Evolutionary conservation across 2,113 vertebrate species (phyloP), one percentile per base, ranked within the genome.

Genomic region (Cepphus grylle): DNA sequence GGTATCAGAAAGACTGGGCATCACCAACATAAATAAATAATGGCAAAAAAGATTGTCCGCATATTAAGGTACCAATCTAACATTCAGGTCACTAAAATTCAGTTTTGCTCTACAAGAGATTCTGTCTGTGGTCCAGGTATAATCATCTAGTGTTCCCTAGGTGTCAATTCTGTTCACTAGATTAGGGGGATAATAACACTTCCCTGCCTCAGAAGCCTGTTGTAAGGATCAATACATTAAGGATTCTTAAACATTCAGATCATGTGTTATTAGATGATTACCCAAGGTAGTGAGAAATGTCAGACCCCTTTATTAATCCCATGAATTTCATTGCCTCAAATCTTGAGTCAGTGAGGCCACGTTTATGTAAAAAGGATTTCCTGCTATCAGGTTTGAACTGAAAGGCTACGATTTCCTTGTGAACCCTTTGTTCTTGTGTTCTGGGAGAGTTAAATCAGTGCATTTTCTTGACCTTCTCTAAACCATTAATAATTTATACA

Each of bases 401-500:
- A 86, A 90, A 83, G 59, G 42, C 40, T 86, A 32, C 18, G 45
- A 87, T 94, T 94, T 71, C 65, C 73, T 20, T 84, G 30, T 71
- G 66, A 93, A 89, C 21, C 21, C 61, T 71, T 94, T 96, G 71
- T 88, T 95, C 78, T 58, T 72, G 25, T 71, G 83, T 67, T 91
- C 73, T 74, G 43, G 81, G 65, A 83, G 21, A 80, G 49, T 87
- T 87, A 94, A 83, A 96, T 50, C 2, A 0, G 42, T 88, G 50
- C 52, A 71, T 32, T 32, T 58, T 61, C 43, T 62, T 92, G 91
- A 94, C 91, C 79, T 90, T 83, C 69, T 81, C 49, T 95, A 91
- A 92, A 90, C 40, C 65, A 88, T 96, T 94, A 85, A 96, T 93
- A 93, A 97, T 96, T 92, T 77, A 97, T 70, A 85, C 50, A 69